Base-by-base conservation (phyloP, 2,888 invertebrate species). In the Eupithecia centaureata region DNA sequence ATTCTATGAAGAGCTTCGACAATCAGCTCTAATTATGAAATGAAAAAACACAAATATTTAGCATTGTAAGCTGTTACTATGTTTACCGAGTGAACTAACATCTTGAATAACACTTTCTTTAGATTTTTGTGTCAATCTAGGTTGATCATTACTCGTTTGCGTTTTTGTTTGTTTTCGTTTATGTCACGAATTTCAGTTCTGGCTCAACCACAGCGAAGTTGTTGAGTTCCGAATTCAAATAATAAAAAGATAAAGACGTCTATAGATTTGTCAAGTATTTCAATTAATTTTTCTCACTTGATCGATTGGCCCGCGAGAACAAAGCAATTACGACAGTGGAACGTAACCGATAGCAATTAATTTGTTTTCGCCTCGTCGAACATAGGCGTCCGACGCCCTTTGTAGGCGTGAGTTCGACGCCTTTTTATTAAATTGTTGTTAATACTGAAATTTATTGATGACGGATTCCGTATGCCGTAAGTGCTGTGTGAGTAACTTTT, bases 251-350 rank as follows among this genome's bases (percentile, higher is more conserved):
- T 63, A 71, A 65, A 70, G 78, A 76, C 76, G 77, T 79, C 78
- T 78, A 77, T 77, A 76, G 79, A 79, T 82, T 80, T 79, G 79
- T 86, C 83, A 83, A 82, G 80, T 80, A 86, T 86, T 90, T 89
- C 89, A 91, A 91, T 92, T 91, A 91, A 85, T 90, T 90, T 92
- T 91, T 90, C 88, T 88, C 86, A 88, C 88, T 90, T 89, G 90
- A 90, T 91, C 87, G 86, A 89, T 89, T 82, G 85, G 80, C 76
- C 77, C 81, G 83, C 82, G 85, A 83, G 87, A 88, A 91, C 88
- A 91, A 89, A 89, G 90, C 90, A 91, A 92, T 92, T 91, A 91
- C 89, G 86, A 87, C 84, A 86, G 82, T 84, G 86, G 84, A 84
- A 84, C 87, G 87, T 88, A 88, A 89, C 88, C 90, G 86, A 91